Evolutionary conservation across 2,113 vertebrate genomes (phyloP).

Genomic region (Hepsetus odoe): DNA sequence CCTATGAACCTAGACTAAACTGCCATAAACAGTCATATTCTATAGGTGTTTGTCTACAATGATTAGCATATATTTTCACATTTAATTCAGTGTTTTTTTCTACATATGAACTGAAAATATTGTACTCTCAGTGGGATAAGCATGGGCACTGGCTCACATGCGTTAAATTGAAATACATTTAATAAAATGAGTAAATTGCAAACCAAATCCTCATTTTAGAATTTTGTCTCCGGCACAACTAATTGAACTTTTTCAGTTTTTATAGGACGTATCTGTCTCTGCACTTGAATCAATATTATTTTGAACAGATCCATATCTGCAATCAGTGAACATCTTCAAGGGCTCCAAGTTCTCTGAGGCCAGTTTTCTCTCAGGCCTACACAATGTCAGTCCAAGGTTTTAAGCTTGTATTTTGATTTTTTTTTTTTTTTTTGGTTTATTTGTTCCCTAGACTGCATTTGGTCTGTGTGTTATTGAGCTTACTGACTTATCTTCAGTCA

Average conservation of each 20-base stretch:
- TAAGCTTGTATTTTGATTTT: neutral
- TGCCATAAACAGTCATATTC: too few species aligned
- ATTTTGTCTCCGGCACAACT: neutral
- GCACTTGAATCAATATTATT: neutral
- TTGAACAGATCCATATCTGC: neutral
- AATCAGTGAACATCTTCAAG: neutral
- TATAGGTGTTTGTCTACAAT: too few species aligned
- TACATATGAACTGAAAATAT: neutral
- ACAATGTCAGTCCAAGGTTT: neutral
- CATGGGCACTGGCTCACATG: neutral
- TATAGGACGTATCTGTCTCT: neutral
- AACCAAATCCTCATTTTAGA: neutral
- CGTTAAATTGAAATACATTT: neutral
- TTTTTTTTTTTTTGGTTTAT: neutral
- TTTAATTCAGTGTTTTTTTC: too few species aligned
- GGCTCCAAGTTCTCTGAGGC: neutral
- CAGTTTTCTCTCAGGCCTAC: neutral
- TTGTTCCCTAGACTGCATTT: constrained; percentile 14
- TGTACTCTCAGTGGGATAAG: neutral
- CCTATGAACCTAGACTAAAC: too few species aligned
- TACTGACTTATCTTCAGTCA: constrained; percentile 35
- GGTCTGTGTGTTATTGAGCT: constrained; percentile 12
- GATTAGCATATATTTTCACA: too few species aligned
- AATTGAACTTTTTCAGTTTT: neutral
- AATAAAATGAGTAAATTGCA: constrained; percentile 18